These are phyloP conservation scores for Ridgeia piscesae DNA, from an alignment of 1,140 invertebrate genomes.

Conservation along the genomic window DNA sequence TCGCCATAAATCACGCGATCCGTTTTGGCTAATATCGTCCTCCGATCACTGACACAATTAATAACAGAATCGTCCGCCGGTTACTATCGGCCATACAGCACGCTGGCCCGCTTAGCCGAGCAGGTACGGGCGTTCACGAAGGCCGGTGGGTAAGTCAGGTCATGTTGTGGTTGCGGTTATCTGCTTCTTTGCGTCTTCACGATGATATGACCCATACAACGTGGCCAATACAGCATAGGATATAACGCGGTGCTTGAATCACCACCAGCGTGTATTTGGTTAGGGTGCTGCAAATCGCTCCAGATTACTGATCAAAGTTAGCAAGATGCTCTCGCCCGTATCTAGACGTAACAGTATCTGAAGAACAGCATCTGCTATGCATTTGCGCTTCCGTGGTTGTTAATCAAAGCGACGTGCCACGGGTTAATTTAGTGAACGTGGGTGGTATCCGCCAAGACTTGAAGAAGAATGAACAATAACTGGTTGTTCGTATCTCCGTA, in stretches of 20 bases:
- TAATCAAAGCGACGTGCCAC: background rate
- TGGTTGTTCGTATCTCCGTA: background rate
- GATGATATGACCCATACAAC: background rate
- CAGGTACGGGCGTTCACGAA: background rate
- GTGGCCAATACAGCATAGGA: background rate
- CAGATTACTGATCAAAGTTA: background rate
- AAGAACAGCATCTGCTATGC: background rate
- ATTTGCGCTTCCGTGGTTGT: background rate
- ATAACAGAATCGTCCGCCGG: background rate
- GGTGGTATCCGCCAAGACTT: background rate
- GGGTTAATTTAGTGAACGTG: background rate
- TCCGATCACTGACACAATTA: background rate
- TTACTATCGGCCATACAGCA: background rate
- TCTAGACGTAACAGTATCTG: background rate
- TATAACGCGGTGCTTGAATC: background rate
- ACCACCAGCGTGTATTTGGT: background rate
- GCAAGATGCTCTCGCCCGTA: background rate
- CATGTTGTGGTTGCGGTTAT: background rate
- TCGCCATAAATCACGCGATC: background rate
- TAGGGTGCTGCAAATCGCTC: background rate
- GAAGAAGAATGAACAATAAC: background rate
- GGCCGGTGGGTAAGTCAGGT: background rate
- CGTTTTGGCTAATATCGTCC: background rate
- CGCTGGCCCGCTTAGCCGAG: background rate
- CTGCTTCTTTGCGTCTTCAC: background rate